Evolutionary conservation across 1,140 invertebrate genomes (phyloP).

Genomic region (Pristionchus pacificus): DNA sequence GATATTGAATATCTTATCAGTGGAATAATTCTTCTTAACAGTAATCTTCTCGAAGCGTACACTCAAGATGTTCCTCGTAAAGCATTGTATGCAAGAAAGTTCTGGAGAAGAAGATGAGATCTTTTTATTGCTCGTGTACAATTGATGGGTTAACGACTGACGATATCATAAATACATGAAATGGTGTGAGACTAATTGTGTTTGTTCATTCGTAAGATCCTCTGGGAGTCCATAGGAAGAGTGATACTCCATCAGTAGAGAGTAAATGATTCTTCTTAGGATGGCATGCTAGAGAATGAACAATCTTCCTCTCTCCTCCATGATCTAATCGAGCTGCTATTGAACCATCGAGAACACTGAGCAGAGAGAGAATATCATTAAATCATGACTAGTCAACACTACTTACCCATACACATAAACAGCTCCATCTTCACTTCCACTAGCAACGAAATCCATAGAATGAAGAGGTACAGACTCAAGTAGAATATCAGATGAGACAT

Average conservation of each 20-base stretch:
- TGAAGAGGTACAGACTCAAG: slow-evolving; percentile 79
- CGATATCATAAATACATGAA: too few relatives aligned
- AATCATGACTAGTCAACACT: too few relatives aligned
- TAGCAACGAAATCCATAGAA: slow-evolving; percentile 77
- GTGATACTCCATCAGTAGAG: slow-evolving; percentile 60
- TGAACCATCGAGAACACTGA: slow-evolving; percentile 16
- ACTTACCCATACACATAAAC: slow-evolving; percentile 68
- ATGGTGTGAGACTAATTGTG: too few relatives aligned
- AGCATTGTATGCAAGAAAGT: neutral
- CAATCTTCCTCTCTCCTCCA: slow-evolving; percentile 40
- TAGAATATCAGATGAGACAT: slow-evolving; percentile 73
- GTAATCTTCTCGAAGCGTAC: too few relatives aligned
- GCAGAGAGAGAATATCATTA: neutral
- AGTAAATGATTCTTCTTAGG: slow-evolving; percentile 60
- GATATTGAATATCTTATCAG: too few relatives aligned
- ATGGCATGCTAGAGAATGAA: slow-evolving; percentile 63
- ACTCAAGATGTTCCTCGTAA: neutral
- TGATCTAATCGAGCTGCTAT: slow-evolving; percentile 16
- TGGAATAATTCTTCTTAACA: too few relatives aligned
- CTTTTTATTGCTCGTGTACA: too few relatives aligned
- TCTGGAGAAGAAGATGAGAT: neutral
- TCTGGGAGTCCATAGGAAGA: slow-evolving; percentile 61
- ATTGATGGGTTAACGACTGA: too few relatives aligned
- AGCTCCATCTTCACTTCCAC: slow-evolving; percentile 79
- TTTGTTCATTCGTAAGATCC: too few relatives aligned